phyloP scores from a whole-genome alignment of 2,888 invertebrate genomes.

The Erannis defoliaria region DNA sequence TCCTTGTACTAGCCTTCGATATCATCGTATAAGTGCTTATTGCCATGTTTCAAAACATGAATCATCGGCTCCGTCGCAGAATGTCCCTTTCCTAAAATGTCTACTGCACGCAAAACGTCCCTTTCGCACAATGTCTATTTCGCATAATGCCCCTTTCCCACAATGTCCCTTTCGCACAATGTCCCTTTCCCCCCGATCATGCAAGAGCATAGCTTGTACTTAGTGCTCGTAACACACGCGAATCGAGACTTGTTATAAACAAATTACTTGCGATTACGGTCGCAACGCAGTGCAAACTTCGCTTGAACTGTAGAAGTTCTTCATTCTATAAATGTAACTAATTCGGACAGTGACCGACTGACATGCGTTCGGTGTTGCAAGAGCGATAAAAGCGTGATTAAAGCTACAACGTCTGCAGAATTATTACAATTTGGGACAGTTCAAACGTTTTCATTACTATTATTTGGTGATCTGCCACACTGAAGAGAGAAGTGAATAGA shows the following conservation, averaged over 20 bases:
- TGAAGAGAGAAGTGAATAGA: no score
- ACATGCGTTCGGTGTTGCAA: neutral
- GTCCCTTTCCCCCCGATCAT: no score
- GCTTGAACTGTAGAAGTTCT: conserved; percentile 10
- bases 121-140: no score
- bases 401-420: neutral
- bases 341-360: conserved; percentile 11
- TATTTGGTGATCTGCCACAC: no score
- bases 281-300: conserved; percentile 3
- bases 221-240: conserved; percentile 29
- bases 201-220: no score
- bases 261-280: conserved; percentile 30
- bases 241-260: conserved; percentile 36
- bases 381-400: conserved; percentile 2
- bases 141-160: no score
- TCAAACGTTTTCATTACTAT: no score
- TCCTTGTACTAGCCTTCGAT: neutral
- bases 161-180: no score
- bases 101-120: no score
- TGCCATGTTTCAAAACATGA: conserved; percentile 32
- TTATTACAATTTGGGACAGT: neutral
- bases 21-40: conserved; percentile 13
- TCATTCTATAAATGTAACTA: conserved; percentile 4
- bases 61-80: no score
- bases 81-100: no score